Evolutionary conservation across 2,797 vertebrate species (phyloP), one percentile per base, ranked within the genome.

Genomic region (Smutsia gigantea): DNA sequence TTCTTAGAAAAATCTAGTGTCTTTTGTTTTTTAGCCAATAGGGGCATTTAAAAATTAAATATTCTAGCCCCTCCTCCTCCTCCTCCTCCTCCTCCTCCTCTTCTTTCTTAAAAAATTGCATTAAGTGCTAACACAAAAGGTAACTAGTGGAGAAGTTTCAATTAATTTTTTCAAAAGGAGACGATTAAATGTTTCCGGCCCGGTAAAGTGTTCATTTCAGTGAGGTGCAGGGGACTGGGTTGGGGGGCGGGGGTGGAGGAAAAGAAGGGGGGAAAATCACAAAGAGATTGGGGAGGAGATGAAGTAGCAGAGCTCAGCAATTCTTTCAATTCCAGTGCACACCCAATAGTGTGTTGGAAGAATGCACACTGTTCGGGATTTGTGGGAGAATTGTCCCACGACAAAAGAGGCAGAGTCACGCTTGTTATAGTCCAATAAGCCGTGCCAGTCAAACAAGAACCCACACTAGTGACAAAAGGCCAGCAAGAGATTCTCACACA

Each of bases 171-270:
- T 99, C 99, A 99, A 99, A 99, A 99, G 98, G 99, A 99, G 99
- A 99, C 99, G 99, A 99, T 99, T 99, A 99, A 99, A 99, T 99
- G 99, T 99, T 99, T 99, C 99, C 99, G 99, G 99, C 99, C 99
- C 95, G 98, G 99, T 99, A 99, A 99, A 99, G 99, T 99, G 99
- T 99, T 99, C 99, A 99, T 99, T 99, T 99, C 99, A 99, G 99
- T 42, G 97, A 98, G 98, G 97, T 97, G 97, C 97, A 97, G 97
- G 97, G 93, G 96, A n/a, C 79, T 95, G 96, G 97, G 69, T 46
- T 18, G 42, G 13, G 55, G 29, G 57, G 13, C 75, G 15, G 2
- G 25, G 53, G 95, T 77, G 84, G 86, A 97, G 98, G 97, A 95
- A 91, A 90, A 98, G 96, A 98, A 96, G 95, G 98, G 98, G 96